Evolutionary conservation across 1,140 invertebrate genomes (phyloP), one percentile per base, ranked within the genome.

Genomic region (Bombus affinis): DNA sequence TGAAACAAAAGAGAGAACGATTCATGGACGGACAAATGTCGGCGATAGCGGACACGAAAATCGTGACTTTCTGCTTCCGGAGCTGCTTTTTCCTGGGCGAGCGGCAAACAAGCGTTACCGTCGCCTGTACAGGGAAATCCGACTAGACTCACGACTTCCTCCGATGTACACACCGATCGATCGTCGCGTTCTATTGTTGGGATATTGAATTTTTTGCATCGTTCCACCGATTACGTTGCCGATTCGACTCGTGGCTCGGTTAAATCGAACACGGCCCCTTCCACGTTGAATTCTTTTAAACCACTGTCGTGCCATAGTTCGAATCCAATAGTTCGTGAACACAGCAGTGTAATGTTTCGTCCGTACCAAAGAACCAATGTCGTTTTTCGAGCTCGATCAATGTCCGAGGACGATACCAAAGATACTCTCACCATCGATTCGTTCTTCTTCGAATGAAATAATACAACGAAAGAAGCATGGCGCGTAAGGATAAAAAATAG

Each of bases 51-150:
- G 81, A 86, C 78, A 82, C 81, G 82, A 89, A 85, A 87, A 87
- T 90, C 81, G 81, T 89, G 88, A 90, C 89, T 90, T 87, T 90
- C 81, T 73, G 78, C 86, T 85, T 90, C 89, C 89, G 88, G 78
- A 37, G 72, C 70, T 89, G 77, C 57, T 89, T 89, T 88, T 90
- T 90, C 79, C 86, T 73, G 72, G 44, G 44, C 77, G 59, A 75
- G 72, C 88, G 88, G 84, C 89, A 90, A 90, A 90, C 89, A 84
- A 83, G 72, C 81, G 79, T 80, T 84, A 89, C 83, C 66, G 62
- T 32, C 44, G 81, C 75, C 62, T 72, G 76, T 80, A 83, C 81
- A 89, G 88, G 88, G 77, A 90, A 90, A 89, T 89, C 88, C 85
- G 81, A 90, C 89, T 84, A 76, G 88, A 57, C 85, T 75, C 77